Percentiles rank a stretch among this genome's conserved stretches.
Evolutionary conservation across 2,888 invertebrate genomes (phyloP).

Genomic region (Leucozona laternaria): DNA sequence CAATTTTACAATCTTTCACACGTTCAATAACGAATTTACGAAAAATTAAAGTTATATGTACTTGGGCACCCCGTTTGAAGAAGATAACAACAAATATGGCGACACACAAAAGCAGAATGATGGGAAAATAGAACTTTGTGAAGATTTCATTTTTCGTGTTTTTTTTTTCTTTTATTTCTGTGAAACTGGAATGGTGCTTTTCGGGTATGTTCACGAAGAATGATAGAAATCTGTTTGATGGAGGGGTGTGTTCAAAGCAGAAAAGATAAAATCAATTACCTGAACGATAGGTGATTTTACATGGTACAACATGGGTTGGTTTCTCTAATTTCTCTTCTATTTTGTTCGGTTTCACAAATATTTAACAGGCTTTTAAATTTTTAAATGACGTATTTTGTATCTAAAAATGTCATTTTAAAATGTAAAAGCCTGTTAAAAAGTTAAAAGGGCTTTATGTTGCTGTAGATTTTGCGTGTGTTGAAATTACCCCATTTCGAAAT

Average conservation of each 20-base stretch:
- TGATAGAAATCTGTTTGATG: neutral
- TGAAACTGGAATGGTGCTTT: neutral
- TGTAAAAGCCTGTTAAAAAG: too few species aligned
- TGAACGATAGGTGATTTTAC: too few species aligned
- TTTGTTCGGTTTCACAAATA: too few species aligned
- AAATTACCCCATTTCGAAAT: too few species aligned
- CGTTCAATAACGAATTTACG: slow-evolving; percentile 59
- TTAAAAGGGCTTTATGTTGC: too few species aligned
- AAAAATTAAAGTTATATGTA: slow-evolving; percentile 64
- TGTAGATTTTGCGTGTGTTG: too few species aligned
- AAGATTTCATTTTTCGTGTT: slow-evolving; percentile 37
- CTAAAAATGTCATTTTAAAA: too few species aligned
- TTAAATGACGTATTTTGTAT: too few species aligned
- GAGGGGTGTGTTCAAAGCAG: neutral
- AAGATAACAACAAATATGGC: slow-evolving; percentile 76
- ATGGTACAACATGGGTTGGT: too few species aligned
- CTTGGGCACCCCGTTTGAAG: slow-evolving; percentile 71
- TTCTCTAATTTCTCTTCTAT: too few species aligned
- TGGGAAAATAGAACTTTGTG: slow-evolving; percentile 40
- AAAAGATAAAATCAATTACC: too few species aligned
- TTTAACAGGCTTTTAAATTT: too few species aligned
- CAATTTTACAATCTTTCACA: slow-evolving; percentile 54
- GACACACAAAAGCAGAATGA: slow-evolving; percentile 72
- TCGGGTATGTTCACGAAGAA: neutral
- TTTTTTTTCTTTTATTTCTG: slow-evolving; percentile 22